Percentiles rank a stretch among this genome's conserved stretches.
These are phyloP conservation scores for Calephelis nemesis DNA, from an alignment of 1,140 invertebrate genomes.

Conservation along the genomic window DNA sequence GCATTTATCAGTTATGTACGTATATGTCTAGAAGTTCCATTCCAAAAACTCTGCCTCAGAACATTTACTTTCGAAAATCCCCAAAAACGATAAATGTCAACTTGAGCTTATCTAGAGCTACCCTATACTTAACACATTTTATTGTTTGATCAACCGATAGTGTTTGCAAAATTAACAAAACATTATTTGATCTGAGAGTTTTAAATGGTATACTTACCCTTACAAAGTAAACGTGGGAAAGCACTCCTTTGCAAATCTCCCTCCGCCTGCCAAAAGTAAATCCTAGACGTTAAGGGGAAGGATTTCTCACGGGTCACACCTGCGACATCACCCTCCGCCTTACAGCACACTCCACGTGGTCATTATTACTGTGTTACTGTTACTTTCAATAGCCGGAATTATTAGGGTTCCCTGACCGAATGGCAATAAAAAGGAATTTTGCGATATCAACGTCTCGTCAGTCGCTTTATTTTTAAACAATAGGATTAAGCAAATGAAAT, in stretches of 20 bases:
- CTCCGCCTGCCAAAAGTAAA: slow-evolving; percentile 44
- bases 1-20: no score
- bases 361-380: slow-evolving; percentile 17
- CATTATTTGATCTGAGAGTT: neutral
- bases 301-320: slow-evolving; percentile 49
- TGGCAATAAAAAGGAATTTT: no score
- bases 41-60: no score
- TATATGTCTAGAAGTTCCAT: no score
- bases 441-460: no score
- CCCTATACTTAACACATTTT: neutral
- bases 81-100: no score
- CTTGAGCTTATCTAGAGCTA: no score
- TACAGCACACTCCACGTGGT: slow-evolving; percentile 26
- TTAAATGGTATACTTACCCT: neutral
- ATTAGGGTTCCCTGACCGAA: no score
- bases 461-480: no score
- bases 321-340: slow-evolving; percentile 43
- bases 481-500: no score
- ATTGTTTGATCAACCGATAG: neutral
- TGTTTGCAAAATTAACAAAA: no score
- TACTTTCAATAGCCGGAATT: neutral
- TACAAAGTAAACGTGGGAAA: slow-evolving; percentile 35
- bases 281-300: slow-evolving; percentile 41
- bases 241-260: slow-evolving; percentile 36
- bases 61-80: no score